Evolutionary conservation across 2,113 vertebrate species (phyloP).

Genomic region (Lethenteron reissneri): DNA sequence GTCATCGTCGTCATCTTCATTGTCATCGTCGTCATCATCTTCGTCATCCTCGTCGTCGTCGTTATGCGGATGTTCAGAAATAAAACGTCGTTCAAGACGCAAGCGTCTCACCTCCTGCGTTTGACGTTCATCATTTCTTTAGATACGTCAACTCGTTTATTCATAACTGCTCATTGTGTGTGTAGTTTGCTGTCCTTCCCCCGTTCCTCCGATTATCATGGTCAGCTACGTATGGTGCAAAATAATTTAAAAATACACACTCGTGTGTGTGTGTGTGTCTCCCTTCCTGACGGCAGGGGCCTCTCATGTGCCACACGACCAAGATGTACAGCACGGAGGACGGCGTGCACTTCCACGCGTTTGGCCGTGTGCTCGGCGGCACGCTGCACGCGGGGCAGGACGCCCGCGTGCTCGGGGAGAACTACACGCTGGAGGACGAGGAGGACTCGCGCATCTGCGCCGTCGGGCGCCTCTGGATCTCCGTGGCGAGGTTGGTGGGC

Average conservation of each 20-base stretch:
- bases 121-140: no score
- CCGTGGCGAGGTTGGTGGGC: slow-evolving; percentile 48
- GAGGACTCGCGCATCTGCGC: slow-evolving; percentile 95
- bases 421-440: slow-evolving; percentile 90
- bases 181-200: no score
- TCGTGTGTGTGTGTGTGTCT: background rate
- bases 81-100: no score
- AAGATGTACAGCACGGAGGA: slow-evolving; percentile 99
- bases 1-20: no score
- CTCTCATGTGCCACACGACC: slow-evolving; percentile 93
- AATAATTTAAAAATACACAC: background rate
- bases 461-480: slow-evolving; percentile 79
- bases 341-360: slow-evolving; percentile 88
- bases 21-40: no score
- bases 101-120: no score
- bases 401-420: slow-evolving; percentile 84
- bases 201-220: no score
- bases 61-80: no score
- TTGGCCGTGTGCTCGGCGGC: slow-evolving; percentile 75
- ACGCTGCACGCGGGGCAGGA: slow-evolving; percentile 90
- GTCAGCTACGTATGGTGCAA: background rate
- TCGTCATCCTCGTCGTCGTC: no score
- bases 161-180: no score
- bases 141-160: no score
- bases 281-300: slow-evolving; percentile 28